Base-by-base conservation (phyloP, 1,140 invertebrate genomes). In the Drosophila repleta region DNA sequence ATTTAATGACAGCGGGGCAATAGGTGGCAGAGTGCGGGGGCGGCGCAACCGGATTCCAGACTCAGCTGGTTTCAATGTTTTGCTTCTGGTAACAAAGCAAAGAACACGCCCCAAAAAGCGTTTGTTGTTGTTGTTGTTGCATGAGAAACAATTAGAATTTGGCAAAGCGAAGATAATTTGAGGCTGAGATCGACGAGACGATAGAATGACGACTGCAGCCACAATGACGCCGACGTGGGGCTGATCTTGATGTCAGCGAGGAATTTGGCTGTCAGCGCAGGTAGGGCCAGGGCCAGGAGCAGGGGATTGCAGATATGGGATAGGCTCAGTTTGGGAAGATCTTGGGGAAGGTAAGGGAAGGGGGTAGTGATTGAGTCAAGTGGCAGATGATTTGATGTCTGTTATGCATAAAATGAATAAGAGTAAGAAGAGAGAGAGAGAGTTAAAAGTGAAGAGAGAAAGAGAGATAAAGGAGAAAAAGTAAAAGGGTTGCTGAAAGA, bases 161-260 rank as follows among this genome's bases (percentile, higher is more conserved):
- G 61, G 82, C 82, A 87, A 87, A 85, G 87, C 82, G 87, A 87
- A 81, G 82, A 78, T 81, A 81, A 87, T 87, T 87, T 85, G 78
- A 74, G 71, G 81, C 87, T 78, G 82, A 87, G 82, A 85, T 87
- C 74, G 82, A 81, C 81, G 74, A 78, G 66, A 75, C 67, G 74
- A 81, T 75, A 75, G 66, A 78, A 75, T 81, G 77, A 79, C 82
- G 56, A 70, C 43, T 71, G 43, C 53, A 66, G 51, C 46, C 52
- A 45, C 55, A 49, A 65, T 56, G 29, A 64, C 18, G 63, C 57
- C 46, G 26, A 51, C 10, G 32, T 1, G 32, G 3, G 32, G 2
- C 48, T 10, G 26, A 52, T 11, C 15, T 18, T 35, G 49, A 21
- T n/a, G n/a, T 55, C 37, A 43, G 24, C 29, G 48, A 64, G 13